Conservation (phyloP, 92 coral and sea anemone genomes). For the Zoanthus sociatus region DNA sequence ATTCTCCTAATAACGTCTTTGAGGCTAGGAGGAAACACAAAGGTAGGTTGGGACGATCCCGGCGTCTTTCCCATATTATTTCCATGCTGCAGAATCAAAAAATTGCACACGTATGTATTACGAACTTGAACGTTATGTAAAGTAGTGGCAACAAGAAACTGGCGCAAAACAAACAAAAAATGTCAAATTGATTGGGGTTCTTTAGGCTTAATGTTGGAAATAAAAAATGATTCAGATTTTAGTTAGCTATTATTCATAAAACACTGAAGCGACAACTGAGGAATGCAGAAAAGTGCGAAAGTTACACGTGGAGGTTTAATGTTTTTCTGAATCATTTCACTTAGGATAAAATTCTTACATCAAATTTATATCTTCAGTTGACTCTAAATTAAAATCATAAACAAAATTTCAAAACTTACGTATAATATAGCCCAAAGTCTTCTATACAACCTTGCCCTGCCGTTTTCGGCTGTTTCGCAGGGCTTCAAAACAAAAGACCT, state of each 20-base stretch:
- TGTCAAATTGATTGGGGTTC: neutral
- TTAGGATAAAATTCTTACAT: neutral
- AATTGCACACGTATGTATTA: neutral
- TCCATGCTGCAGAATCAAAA: conserved; percentile 1
- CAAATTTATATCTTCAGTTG: neutral
- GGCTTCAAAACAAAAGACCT: neutral
- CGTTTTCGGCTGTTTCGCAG: neutral
- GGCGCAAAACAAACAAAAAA: neutral
- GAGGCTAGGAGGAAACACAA: neutral
- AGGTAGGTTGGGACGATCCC: neutral
- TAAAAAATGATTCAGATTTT: neutral
- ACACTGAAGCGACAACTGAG: neutral
- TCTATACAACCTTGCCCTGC: neutral
- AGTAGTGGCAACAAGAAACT: neutral
- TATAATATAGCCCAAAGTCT: neutral
- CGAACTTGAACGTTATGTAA: neutral
- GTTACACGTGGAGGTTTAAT: too few species aligned
- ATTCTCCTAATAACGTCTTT: neutral
- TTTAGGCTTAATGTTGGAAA: conserved; percentile 1
- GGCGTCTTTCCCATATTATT: neutral
- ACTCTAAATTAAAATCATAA: neutral
- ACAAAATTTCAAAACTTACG: neutral
- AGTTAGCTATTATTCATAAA: neutral
- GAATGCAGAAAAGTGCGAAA: neutral
- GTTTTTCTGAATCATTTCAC: too few species aligned